phyloP scores from a whole-genome alignment of 2,888 invertebrate genomes.

The Muschampia plurimacula region DNA sequence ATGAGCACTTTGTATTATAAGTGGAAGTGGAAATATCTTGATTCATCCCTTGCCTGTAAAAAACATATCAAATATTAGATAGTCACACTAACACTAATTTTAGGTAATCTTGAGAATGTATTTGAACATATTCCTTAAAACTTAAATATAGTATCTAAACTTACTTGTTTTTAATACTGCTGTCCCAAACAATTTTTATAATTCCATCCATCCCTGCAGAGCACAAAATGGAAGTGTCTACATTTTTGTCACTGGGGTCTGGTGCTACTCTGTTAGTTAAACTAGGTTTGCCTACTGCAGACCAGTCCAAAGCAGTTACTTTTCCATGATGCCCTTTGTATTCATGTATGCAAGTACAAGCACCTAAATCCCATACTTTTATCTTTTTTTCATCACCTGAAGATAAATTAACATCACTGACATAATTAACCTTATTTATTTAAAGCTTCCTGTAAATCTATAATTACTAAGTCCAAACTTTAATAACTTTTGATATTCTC shows the following conservation, averaged over 20 bases:
- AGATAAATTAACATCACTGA: neutral
- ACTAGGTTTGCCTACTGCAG: slow-evolving; percentile 68
- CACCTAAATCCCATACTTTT: slow-evolving; percentile 90
- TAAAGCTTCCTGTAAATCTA: too few species aligned
- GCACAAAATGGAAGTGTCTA: slow-evolving; percentile 83
- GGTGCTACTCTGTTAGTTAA: slow-evolving; percentile 64
- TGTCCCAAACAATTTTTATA: slow-evolving; percentile 88
- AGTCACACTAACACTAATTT: neutral
- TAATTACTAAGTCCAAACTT: too few species aligned
- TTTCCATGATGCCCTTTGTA: slow-evolving; percentile 88
- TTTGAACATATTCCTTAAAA: neutral
- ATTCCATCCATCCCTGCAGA: slow-evolving; percentile 89
- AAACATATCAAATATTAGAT: slow-evolving; percentile 29
- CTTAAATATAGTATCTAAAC: slow-evolving; percentile 40
- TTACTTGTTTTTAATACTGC: slow-evolving; percentile 74
- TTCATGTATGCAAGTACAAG: slow-evolving; percentile 87
- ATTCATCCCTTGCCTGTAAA: slow-evolving; percentile 70
- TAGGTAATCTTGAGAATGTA: too few species aligned
- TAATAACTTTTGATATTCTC: too few species aligned
- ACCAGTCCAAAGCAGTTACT: slow-evolving; percentile 88
- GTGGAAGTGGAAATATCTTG: slow-evolving; percentile 75
- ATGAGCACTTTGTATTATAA: slow-evolving; percentile 80
- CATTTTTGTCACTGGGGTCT: slow-evolving; percentile 61
- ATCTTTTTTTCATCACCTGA: slow-evolving; percentile 89
- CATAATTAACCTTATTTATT: too few species aligned